phyloP scores from a whole-genome alignment of 2,888 invertebrate species.

The Hyposoter didymator region DNA sequence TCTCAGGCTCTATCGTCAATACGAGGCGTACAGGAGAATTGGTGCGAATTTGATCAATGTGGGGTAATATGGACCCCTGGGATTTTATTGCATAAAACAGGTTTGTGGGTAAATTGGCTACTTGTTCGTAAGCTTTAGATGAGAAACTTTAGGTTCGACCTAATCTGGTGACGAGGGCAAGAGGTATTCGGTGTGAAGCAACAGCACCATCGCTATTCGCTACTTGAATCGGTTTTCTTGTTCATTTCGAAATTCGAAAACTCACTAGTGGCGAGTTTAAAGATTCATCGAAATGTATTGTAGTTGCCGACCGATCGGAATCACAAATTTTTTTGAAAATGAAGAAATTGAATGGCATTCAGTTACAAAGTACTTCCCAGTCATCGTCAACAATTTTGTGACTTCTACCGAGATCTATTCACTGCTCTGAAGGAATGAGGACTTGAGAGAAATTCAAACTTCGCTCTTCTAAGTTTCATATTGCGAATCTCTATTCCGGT shows the following conservation, averaged over 20 bases:
- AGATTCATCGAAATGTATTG: no score
- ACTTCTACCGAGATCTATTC: neutral
- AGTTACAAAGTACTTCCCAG: no score
- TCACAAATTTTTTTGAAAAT: no score
- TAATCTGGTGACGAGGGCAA: neutral
- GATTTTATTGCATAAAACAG: neutral
- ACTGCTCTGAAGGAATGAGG: neutral
- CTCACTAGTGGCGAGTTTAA: no score
- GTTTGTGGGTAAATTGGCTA: neutral
- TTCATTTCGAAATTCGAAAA: no score
- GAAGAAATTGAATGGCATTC: no score
- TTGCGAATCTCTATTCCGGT: neutral
- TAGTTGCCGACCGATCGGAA: no score
- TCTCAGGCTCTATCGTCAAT: conserved; percentile 15
- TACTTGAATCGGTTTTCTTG: no score
- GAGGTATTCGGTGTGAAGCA: neutral
- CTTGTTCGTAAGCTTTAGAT: neutral
- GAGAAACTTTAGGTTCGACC: neutral
- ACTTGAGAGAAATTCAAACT: neutral
- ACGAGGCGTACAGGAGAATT: neutral
- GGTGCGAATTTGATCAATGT: conserved; percentile 24
- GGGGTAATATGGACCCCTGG: neutral
- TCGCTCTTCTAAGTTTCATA: neutral
- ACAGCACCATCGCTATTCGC: no score
- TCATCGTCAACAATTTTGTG: neutral